phyloP scores from a whole-genome alignment of 2,888 invertebrate genomes.

The Himalopsyche tibetana region DNA sequence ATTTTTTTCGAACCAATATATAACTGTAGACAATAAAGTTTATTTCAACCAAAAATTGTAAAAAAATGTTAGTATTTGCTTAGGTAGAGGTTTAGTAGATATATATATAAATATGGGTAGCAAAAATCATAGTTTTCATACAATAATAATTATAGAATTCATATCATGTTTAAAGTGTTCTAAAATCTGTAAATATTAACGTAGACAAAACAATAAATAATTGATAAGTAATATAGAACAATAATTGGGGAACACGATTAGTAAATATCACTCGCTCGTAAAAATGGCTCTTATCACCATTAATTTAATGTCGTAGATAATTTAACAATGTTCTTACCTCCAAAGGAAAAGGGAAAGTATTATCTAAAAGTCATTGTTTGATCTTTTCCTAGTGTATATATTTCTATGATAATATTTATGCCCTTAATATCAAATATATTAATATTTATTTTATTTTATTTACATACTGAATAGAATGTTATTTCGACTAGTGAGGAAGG shows the following conservation, averaged over 20 bases:
- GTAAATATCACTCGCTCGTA: background rate
- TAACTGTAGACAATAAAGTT: slow-evolving; percentile 6
- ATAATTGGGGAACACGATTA: background rate
- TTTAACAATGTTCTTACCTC: slow-evolving; percentile 18
- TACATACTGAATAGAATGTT: too few relatives aligned
- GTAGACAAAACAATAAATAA: background rate
- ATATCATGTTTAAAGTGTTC: slow-evolving; percentile 34
- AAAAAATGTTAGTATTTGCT: slow-evolving; percentile 24
- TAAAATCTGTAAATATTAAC: slow-evolving; percentile 18
- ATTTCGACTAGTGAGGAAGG: too few relatives aligned
- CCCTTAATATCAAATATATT: too few relatives aligned
- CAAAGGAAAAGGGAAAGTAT: background rate
- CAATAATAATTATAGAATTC: slow-evolving; percentile 10
- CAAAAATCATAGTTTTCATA: slow-evolving; percentile 17
- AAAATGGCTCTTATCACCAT: slow-evolving; percentile 19
- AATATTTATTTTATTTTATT: too few relatives aligned
- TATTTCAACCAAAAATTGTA: background rate
- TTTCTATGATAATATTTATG: too few relatives aligned
- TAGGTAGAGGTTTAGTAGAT: slow-evolving; percentile 23
- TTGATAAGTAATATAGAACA: background rate
- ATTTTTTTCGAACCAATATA: background rate
- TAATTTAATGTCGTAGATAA: background rate
- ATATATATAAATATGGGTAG: background rate
- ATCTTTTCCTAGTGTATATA: too few relatives aligned
- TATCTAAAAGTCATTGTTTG: too few relatives aligned